A percentile compares a stretch with the other conserved stretches of the same genome.
Evolutionary conservation across 1,140 invertebrate genomes (phyloP).

Genomic region (Lysiphlebus fabarum): DNA sequence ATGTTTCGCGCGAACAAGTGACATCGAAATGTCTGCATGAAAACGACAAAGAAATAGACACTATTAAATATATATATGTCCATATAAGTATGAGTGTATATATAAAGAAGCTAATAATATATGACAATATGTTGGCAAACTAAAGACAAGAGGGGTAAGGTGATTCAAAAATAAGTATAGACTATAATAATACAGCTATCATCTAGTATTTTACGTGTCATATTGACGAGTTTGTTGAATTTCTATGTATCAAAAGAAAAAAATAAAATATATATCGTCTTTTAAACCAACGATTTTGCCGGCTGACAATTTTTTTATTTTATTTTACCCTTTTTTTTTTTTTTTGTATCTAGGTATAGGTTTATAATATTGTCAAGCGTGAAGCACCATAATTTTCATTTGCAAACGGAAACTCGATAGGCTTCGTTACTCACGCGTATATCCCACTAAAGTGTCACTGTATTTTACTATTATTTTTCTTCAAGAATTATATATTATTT

Average conservation of each 20-base stretch:
- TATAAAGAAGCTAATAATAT: background rate
- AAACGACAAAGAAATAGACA: conserved; percentile 1
- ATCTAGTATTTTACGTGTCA: too few species aligned
- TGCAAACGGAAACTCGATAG: conserved; percentile 18
- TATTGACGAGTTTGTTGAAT: background rate
- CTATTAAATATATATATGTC: background rate
- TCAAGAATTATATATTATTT: background rate
- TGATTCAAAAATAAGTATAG: background rate
- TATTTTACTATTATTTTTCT: too few species aligned
- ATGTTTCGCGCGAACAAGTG: conserved; percentile 17
- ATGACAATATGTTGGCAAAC: background rate
- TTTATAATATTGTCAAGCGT: conserved; percentile 9
- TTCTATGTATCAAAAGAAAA: background rate
- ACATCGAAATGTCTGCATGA: conserved; percentile 15
- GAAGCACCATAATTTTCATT: conserved; percentile 17
- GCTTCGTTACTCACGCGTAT: conserved; percentile 19
- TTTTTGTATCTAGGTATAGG: too few species aligned
- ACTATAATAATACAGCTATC: background rate
- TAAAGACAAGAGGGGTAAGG: background rate
- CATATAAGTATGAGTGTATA: too few species aligned
- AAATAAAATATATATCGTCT: background rate
- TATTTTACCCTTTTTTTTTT: too few species aligned
- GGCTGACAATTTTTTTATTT: conserved; percentile 2
- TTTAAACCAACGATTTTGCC: conserved; percentile 3
- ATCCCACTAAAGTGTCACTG: background rate